Conservation (phyloP, 2,888 invertebrate genomes). For the Lasioglossum pauxillum region DNA sequence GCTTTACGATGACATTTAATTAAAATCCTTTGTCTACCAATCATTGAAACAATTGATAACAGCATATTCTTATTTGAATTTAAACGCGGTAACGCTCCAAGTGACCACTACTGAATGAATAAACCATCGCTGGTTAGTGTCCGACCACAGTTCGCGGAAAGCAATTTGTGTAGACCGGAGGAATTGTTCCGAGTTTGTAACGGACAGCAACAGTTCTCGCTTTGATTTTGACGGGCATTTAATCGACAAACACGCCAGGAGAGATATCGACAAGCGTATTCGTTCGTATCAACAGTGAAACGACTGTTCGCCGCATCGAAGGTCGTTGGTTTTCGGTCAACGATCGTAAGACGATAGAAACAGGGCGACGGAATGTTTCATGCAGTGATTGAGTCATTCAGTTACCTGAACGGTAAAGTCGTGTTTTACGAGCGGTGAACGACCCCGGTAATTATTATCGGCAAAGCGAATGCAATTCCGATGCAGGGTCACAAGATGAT, state of each 20-base stretch:
- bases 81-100: not conserved
- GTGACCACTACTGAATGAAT: not conserved
- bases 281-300: slow-evolving; percentile 34
- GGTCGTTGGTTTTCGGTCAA: not conserved
- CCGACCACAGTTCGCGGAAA: not conserved
- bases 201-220: slow-evolving; percentile 2
- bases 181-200: slow-evolving; percentile 26
- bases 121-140: not conserved
- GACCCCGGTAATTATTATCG: not conserved
- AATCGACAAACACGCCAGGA: not conserved
- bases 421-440: slow-evolving; percentile 48
- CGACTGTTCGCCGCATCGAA: not conserved
- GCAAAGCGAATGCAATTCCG: slow-evolving; percentile 55
- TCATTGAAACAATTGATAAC: not conserved
- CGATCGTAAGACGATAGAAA: not conserved
- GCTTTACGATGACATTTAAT: not conserved
- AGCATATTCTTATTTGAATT: not conserved
- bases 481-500: slow-evolving; percentile 41
- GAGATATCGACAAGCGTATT: slow-evolving; percentile 28
- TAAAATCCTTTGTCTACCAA: not conserved
- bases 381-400: slow-evolving; percentile 47
- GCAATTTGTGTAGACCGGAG: slow-evolving; percentile 11
- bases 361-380: slow-evolving; percentile 28
- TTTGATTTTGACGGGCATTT: slow-evolving; percentile 36
- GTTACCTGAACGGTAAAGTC: slow-evolving; percentile 44